These are phyloP conservation scores for Callionymus lyra DNA, from an alignment of 2,113 vertebrate species.

Conservation along the genomic window DNA sequence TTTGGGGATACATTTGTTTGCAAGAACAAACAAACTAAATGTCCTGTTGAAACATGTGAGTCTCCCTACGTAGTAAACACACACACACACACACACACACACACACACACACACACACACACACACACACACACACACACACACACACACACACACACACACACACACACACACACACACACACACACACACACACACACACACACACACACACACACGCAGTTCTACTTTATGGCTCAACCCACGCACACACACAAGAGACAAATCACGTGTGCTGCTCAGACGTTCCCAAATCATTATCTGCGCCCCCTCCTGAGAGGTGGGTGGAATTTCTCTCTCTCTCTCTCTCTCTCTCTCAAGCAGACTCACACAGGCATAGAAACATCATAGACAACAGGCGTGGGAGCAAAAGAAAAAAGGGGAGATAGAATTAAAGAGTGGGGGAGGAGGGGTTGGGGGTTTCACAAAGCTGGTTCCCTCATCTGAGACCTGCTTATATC, in stretches of 20 bases:
- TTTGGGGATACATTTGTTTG: too few relatives aligned
- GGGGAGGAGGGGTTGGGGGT: conserved; percentile 5
- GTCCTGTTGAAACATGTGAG: too few relatives aligned
- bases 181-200: background rate
- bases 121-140: too few relatives aligned
- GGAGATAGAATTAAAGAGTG: conserved; percentile 26
- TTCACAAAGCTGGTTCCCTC: conserved; percentile 42
- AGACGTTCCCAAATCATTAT: conserved; percentile 66
- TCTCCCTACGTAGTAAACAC: too few relatives aligned
- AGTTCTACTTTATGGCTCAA: conserved; percentile 19
- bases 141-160: too few relatives aligned
- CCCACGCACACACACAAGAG: conserved; percentile 53
- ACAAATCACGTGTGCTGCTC: conserved; percentile 40
- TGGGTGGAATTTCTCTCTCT: conserved; percentile 55
- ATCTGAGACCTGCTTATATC: conserved; percentile 11
- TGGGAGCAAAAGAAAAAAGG: conserved; percentile 44
- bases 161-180: too few relatives aligned
- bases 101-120: too few relatives aligned
- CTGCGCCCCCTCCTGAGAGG: conserved; percentile 56
- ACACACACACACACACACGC: conserved; percentile 3
- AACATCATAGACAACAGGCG: conserved; percentile 41
- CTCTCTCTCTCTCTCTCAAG: conserved; percentile 20
- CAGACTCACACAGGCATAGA: conserved; percentile 19
- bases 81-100: too few relatives aligned
- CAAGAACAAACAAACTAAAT: too few relatives aligned